Base-by-base conservation (phyloP, 2,797 vertebrate species). In the Amblyopsis hoosieri region DNA sequence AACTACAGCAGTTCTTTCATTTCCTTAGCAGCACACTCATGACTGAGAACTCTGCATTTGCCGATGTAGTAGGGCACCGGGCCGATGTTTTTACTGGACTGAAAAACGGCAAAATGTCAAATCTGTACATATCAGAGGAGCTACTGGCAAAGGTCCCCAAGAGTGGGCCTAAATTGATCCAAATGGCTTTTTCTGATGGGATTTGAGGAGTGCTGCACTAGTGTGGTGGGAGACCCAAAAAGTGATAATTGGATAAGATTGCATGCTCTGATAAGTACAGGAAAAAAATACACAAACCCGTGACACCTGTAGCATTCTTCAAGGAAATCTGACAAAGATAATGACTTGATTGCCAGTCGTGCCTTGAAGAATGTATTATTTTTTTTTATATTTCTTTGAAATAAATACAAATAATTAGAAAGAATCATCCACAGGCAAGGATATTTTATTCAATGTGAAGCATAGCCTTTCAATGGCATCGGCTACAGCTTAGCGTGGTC, bases 261-360 rank as follows among this genome's bases (percentile, higher is more conserved):
- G 87, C 88, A 93, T 94, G 93, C 87, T 90, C 89, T 91, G 87
- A 91, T 90, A 90, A 91, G 90, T 90, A 91, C 89, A 84, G 86
- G 87, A 91, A 54, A 31, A 61, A 50, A 37, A 84, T 87, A 82
- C 83, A 87, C 82, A 85, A 83, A 79, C 84, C 69, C 81, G 87
- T 88, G 85, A 90, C 84, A 87, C 85, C 77, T 85, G 79, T 79
- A 89, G 91, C 89, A 91, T 94, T 93, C 91, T 94, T 94, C 92
- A 93, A 94, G 92, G 92, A 91, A 88, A 91, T 75, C 88, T 86
- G 85, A 88, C 85, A 82, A 82, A 80, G 79, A 85, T 82, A 81
- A 87, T 85, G 74, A 87, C 66, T 78, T 80, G 73, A 88, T 82
- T 85, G 88, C 85, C 88, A 89, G 78, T 77, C 81, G 79, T 84